These are phyloP conservation scores for Melopsittacus undulatus DNA, from an alignment of 2,797 vertebrate species.

Conservation along the genomic window DNA sequence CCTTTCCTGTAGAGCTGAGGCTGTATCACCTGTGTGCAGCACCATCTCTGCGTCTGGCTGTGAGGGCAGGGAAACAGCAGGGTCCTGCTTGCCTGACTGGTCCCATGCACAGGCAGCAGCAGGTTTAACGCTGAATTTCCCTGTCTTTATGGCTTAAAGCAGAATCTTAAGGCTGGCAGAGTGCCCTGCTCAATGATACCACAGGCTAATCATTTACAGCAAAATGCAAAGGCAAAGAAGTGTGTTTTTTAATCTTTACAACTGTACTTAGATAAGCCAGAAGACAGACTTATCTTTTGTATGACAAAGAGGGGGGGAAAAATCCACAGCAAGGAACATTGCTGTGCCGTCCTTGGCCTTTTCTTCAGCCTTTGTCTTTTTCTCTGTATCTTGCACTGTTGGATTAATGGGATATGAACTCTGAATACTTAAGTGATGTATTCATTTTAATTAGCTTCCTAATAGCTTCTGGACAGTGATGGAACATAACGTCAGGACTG, in stretches of 20 bases:
- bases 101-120: not conserved
- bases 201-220: constrained; percentile 21
- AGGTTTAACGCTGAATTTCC: not conserved
- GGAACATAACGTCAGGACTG: not conserved
- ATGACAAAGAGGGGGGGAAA: not conserved
- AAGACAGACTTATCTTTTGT: constrained; percentile 57
- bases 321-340: not conserved
- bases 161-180: constrained; percentile 16
- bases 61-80: not conserved
- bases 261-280: constrained; percentile 55
- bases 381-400: not conserved
- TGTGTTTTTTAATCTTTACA: constrained; percentile 53
- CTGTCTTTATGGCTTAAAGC: not conserved
- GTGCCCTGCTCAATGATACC: not conserved
- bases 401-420: constrained; percentile 65
- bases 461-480: constrained; percentile 63
- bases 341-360: constrained; percentile 41
- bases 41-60: not conserved
- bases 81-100: not conserved
- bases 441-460: constrained; percentile 68
- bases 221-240: constrained; percentile 17
- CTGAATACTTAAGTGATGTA: constrained; percentile 60
- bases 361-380: constrained; percentile 56
- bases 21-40: not conserved
- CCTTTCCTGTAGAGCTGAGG: not conserved